Evolutionary conservation across 1,140 invertebrate genomes (phyloP), one percentile per base, ranked within the genome.

Genomic region (Grapholita molesta): DNA sequence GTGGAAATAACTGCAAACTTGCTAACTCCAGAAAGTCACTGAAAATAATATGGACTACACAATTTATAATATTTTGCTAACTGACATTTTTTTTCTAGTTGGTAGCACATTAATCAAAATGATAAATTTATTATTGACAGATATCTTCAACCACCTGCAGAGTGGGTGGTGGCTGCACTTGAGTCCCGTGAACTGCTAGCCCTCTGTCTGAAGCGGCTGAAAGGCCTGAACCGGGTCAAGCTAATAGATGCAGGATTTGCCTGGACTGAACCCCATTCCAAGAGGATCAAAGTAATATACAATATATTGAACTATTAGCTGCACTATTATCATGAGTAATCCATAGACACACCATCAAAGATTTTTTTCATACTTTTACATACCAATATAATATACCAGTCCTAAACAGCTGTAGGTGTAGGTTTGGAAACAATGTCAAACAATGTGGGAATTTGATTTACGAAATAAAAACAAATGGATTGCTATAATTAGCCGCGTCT

Each of bases 191-290:
- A 99, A 90, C 92, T 99, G 0, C 89, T 99, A 1, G 94, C 96
- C 0, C 85, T 99, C 2, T 99, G 99, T 84, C 91, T 99, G 3
- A 99, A 99, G 84, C 97, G 96, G 84, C 89, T 99, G 0, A 99
- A 99, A 92, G 97, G 97, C 3, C 92, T 99, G 0, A 97, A 96
- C 77, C 95, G 96, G 88, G 96, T 99, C 0, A 97, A 96, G 84
- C 91, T 99, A 4, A 94, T 99, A 52, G 98, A 99, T 94, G 99
- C 99, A 64, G 95, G 96, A 5, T 99, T 99, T 93, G 94, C 99
- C 3, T 99, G 99, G 99, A 99, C 99, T 32, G 99, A 99, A 85
- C 98, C 99, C 68, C 99, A 99, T 94, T 99, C 99, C 0, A 99
- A 98, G 91, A 94, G 99, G 70, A 95, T 99, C 25, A 99, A 99